Evolutionary conservation across 2,797 vertebrate species (phyloP), one percentile per base, ranked within the genome.

Genomic region (Anisognathus igniventris): DNA sequence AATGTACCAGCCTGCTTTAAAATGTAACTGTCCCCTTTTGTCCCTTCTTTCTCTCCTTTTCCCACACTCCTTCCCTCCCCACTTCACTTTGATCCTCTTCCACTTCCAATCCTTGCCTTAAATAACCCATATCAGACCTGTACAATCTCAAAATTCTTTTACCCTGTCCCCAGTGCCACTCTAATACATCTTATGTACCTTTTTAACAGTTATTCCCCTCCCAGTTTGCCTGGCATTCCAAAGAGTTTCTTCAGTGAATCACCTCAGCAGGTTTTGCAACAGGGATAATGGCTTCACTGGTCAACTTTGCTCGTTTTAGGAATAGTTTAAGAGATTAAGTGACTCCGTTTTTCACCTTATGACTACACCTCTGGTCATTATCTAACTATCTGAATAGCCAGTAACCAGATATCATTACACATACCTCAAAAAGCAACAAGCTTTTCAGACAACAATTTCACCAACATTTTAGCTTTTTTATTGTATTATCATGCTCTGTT

Each of bases 191-290:
- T 44, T n/a, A 22, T 0, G 4, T 0, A 9, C 10, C 37, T 48
- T 74, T 27, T 68, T 51, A 75, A 64, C 6, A 66, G 44, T 31
- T 44, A 40, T 12, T 25, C 14, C 37, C 14, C 10, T 12, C 35
- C 7, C 35, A 58, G 7, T 21, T 57, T 50, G 15, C 22, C 45
- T 14, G 3, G 14, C 64, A 80, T 92, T 94, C 60, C 68, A 31
- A 39, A 37, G 18, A 54, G n/a, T 45, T 85, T 92, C 25, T 74
- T 83, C 33, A 67, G 28, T 71, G 33, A 90, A 66, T 86, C 57
- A 86, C 14, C 35, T 24, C 28, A 73, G 42, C 13, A 70, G 23
- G 23, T 74, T 86, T 71, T 88, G 57, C 64, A 76, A 54, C 9
- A 66, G 21, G 6, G 20, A 51, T 58, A 66, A 64, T 13, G 14